These are phyloP conservation scores for Melanargia galathea DNA, from an alignment of 2,888 invertebrate genomes.

Conservation along the genomic window DNA sequence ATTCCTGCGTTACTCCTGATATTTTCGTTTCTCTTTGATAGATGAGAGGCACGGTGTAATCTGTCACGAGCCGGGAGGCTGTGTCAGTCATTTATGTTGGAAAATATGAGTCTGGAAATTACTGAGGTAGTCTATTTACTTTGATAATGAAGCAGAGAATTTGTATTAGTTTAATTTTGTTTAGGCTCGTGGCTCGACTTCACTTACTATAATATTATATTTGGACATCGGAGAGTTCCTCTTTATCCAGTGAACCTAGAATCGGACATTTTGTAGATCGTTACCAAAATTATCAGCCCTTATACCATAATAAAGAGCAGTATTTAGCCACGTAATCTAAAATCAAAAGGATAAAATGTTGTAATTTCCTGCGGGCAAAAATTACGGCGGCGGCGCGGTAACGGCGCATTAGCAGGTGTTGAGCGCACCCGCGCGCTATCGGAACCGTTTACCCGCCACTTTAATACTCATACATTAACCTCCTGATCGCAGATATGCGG, in stretches of 20 bases:
- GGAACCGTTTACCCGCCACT: constrained; percentile 31
- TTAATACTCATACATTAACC: constrained; percentile 33
- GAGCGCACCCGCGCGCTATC: constrained; percentile 31
- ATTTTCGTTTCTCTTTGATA: constrained; percentile 13
- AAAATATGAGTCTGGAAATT: constrained; percentile 7
- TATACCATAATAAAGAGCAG: too few species aligned
- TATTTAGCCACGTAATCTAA: background rate
- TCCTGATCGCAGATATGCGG: constrained; percentile 23
- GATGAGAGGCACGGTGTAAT: constrained; percentile 10
- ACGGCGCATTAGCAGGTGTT: constrained; percentile 35
- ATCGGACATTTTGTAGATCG: too few species aligned
- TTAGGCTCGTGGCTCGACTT: too few species aligned
- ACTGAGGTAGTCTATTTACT: background rate
- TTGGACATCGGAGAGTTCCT: too few species aligned
- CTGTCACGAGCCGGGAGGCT: constrained; percentile 11
- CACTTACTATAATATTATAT: too few species aligned
- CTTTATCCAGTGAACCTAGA: too few species aligned
- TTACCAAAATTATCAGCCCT: too few species aligned
- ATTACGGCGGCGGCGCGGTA: constrained; percentile 24
- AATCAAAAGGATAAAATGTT: constrained; percentile 8
- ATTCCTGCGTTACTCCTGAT: constrained; percentile 10
- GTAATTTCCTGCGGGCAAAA: constrained; percentile 27
- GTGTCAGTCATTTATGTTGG: constrained; percentile 1
- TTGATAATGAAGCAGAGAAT: background rate
- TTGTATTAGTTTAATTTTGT: background rate